phyloP scores from a whole-genome alignment of 2,797 vertebrate genomes.

The Helarctos malayanus region DNA sequence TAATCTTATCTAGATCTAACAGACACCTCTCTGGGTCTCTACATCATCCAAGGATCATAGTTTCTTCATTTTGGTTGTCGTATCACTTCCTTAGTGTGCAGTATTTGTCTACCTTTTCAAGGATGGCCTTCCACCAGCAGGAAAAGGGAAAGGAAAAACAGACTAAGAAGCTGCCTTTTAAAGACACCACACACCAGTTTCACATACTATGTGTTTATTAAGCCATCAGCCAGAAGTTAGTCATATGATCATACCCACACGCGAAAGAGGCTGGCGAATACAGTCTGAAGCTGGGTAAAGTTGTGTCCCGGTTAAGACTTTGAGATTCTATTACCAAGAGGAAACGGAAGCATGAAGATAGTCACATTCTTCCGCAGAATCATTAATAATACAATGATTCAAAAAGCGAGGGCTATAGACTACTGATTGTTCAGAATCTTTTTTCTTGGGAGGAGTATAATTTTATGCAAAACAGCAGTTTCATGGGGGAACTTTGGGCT shows the following conservation, averaged over 20 bases:
- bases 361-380: background rate
- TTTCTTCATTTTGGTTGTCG: background rate
- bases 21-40: background rate
- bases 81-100: background rate
- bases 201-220: background rate
- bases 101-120: background rate
- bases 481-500: background rate
- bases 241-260: background rate
- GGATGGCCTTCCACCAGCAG: background rate
- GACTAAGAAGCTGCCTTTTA: background rate
- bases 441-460: background rate
- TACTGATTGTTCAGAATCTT: background rate
- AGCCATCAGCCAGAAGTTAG: background rate
- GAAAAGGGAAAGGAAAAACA: background rate
- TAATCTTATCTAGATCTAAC: background rate
- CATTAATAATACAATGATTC: background rate
- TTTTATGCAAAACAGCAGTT: conserved; percentile 33
- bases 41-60: background rate
- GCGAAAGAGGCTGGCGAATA: background rate
- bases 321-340: background rate
- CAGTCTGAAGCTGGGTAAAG: background rate
- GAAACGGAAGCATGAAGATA: background rate
- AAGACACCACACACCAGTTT: background rate
- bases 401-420: background rate
- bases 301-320: background rate